Conservation (phyloP, 1,140 invertebrate species). For the Agraylea sexmaculata region DNA sequence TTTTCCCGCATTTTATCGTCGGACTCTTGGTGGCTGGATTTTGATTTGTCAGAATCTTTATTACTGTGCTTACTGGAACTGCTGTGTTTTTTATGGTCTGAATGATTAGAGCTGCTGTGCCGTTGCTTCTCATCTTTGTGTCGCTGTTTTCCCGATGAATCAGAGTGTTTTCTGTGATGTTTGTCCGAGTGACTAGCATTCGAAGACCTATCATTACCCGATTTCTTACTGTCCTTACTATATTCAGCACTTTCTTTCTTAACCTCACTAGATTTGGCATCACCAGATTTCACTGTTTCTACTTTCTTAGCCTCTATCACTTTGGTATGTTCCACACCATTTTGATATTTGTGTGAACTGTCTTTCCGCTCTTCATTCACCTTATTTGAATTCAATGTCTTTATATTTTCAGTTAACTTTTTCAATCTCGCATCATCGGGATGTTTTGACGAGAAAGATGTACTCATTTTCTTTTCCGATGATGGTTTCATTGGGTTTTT, state of each 20-base stretch:
- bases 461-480: too few species aligned
- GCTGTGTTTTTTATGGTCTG: background rate
- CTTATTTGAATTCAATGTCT: too few species aligned
- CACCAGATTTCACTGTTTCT: too few species aligned
- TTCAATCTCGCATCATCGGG: too few species aligned
- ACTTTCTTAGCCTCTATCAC: too few species aligned
- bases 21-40: background rate
- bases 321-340: too few species aligned
- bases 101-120: background rate
- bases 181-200: conserved; percentile 16
- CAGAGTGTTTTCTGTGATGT: conserved; percentile 14
- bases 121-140: conserved; percentile 16
- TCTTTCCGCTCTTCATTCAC: too few species aligned
- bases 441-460: too few species aligned
- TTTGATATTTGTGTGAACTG: too few species aligned
- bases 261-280: too few species aligned
- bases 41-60: background rate
- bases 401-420: too few species aligned
- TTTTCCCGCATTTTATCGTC: conserved; percentile 1
- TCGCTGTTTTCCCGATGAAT: conserved; percentile 12
- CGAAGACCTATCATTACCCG: conserved; percentile 6
- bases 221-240: conserved; percentile 6
- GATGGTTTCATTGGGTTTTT: too few species aligned
- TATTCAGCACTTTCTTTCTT: conserved; percentile 3
- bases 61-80: background rate